These are phyloP conservation scores for Xiphias gladius DNA, from an alignment of 2,113 vertebrate species.

Conservation along the genomic window DNA sequence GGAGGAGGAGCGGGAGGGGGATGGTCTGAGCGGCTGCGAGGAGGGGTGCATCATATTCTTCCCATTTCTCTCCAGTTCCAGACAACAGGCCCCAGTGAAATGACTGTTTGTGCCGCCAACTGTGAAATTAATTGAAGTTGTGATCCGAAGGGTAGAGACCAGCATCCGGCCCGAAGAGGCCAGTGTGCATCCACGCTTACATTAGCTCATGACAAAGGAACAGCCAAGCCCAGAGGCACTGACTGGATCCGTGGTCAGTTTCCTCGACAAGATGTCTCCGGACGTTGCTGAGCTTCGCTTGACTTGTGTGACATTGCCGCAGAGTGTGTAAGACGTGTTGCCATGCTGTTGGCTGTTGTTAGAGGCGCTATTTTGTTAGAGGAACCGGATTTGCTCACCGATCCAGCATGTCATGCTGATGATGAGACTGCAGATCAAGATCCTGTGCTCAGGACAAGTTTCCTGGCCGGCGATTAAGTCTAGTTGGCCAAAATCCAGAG, in stretches of 20 bases:
- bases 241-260: constrained; percentile 63
- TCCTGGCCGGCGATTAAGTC: neutral
- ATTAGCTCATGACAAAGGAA: constrained; percentile 55
- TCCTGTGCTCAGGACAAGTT: neutral
- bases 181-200: constrained; percentile 43
- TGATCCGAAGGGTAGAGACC: constrained; percentile 71
- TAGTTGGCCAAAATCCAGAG: neutral
- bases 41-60: constrained; percentile 50
- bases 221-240: constrained; percentile 48
- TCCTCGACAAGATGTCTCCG: constrained; percentile 55
- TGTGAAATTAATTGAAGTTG: constrained; percentile 86
- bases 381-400: constrained; percentile 25
- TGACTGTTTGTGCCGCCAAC: constrained; percentile 71
- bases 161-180: constrained; percentile 64
- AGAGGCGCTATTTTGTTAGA: constrained; percentile 7
- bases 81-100: constrained; percentile 61
- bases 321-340: constrained; percentile 38
- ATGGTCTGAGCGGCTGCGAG: neutral
- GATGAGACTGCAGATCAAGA: constrained; percentile 4
- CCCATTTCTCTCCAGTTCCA: constrained; percentile 53
- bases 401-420: constrained; percentile 21
- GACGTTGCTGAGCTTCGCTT: constrained; percentile 46
- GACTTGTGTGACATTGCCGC: constrained; percentile 57
- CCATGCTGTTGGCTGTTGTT: constrained; percentile 35
- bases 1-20: constrained; percentile 7